phyloP scores from a whole-genome alignment of 2,113 vertebrate genomes.

The Excalfactoria chinensis region DNA sequence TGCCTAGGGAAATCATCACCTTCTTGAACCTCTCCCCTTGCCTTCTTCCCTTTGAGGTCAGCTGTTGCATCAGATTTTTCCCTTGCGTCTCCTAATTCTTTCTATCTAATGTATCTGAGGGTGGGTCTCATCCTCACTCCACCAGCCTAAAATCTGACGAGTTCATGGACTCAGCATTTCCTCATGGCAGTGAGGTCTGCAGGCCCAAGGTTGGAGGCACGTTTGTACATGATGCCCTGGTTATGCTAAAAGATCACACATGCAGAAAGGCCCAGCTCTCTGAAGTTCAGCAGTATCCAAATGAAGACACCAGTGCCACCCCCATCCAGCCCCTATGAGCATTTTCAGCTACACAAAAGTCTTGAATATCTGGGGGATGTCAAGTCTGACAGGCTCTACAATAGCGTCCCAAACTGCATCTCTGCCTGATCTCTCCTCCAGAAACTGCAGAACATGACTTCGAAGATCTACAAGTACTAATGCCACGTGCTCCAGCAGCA shows the following conservation, averaged over 20 bases:
- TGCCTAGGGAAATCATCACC: background rate
- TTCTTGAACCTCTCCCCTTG: background rate
- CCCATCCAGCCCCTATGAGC: background rate
- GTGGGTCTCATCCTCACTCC: conserved; percentile 25
- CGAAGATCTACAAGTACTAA: too few relatives aligned
- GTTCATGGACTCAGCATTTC: conserved; percentile 21
- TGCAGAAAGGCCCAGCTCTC: background rate
- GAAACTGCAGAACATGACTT: background rate
- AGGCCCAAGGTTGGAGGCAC: conserved; percentile 6
- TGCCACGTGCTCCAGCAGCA: background rate
- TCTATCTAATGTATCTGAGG: conserved; percentile 44
- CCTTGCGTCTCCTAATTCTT: background rate
- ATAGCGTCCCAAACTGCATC: background rate
- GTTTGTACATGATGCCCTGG: background rate
- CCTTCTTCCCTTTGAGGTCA: conserved; percentile 1
- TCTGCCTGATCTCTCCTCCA: background rate
- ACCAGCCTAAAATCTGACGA: background rate
- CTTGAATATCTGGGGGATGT: background rate
- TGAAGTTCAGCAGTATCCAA: background rate
- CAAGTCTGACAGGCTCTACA: background rate
- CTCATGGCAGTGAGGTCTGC: background rate
- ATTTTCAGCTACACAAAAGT: background rate
- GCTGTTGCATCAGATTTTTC: conserved; percentile 7
- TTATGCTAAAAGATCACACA: background rate
- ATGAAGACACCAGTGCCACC: background rate